Evolutionary conservation across 1,140 invertebrate species (phyloP), one percentile per base, ranked within the genome.

Genomic region (Dinoponera quadriceps): DNA sequence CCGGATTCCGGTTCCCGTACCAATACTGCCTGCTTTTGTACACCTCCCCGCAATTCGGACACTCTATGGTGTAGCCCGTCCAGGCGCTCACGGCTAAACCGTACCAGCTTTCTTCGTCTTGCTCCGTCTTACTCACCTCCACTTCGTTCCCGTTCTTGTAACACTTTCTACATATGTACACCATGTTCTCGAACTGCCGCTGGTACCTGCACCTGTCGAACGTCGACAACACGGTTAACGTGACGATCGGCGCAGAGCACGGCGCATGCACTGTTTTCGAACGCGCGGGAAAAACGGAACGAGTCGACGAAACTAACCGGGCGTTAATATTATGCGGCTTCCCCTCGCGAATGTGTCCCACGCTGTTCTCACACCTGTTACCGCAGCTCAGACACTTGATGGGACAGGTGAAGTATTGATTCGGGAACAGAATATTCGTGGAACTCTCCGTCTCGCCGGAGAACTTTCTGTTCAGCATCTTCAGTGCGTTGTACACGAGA

Each of bases 41-140:
- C 82, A 98, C 98, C 85, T 98, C 96, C 1, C 97, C 97, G 94
- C 97, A 98, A 85, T 96, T 95, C 51, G 95, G 95, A 94, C 98
- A 98, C 87, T 98, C 97, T 49, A 98, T 96, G 1, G 97, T 96
- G 91, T 97, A 97, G 90, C 97, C 97, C 55, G 97, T 96, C 97
- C 97, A 98, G 1, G 97, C 96, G 92, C 97, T 98, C 89, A 96
- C 97, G 2, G 96, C 96, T 22, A 97, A 90, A 33, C 96, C 96
- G 49, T 96, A 95, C 96, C 96, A 97, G 20, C 96, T 95, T 83
- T 94, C 95, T 33, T 95, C 95, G 4, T 96, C 96, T 94, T 92
- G 96, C 92, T 88, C 1, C 93, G 94, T 18, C 94, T 94, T 44
- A 78, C 95, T 95, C 9, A 98, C 97, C 13, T 96, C 90, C 27